Base-by-base conservation (phyloP, 2,888 invertebrate genomes). In the Eilema depressum region DNA sequence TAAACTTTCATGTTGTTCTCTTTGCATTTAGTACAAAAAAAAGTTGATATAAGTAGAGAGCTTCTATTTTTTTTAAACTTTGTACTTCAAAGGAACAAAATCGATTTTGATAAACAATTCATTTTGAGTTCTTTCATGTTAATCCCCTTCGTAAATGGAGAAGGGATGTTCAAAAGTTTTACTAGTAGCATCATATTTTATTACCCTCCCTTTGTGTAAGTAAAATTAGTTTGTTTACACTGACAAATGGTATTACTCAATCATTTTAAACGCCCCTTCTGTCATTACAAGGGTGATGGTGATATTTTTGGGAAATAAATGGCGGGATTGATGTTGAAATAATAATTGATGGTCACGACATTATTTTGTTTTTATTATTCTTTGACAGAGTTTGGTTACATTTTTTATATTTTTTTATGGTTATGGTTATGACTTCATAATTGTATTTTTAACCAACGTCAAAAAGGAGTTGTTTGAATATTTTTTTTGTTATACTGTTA, bases 171-270 rank as follows among this genome's bases (percentile, higher is more conserved):
- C 28, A 41, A 63, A 68, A 68, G 25, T 63, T 33, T 66, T 66
- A n/a, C 30, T 66, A 66, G 30, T 28, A 75, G 66, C 60, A 33
- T 57, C 41, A 67, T 72, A 69, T 68, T 65, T 28, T 64, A 73
- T 28, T n/a, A 72, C 68, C 66, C 33, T 56, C 69, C 72, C 72
- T 69, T 68, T 70, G 56, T 68, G 65, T 28, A 53, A 60, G 41
- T 64, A 56, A 63, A 60, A 30, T 69, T 63, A 59, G 30, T 76
- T 68, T 74, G 71, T 79, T 76, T 82, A 71, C 68, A 75, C 75
- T 79, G 70, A 78, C 77, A 81, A 81, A 81, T 80, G 73, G 77
- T 64, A 68, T 77, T 47, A 66, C 63, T 77, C 69, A 71, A 74
- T 81, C 73, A 75, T 71, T 77, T 62, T 26, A 41, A 63, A 23